Evolutionary conservation across 2,113 vertebrate species (phyloP).

Genomic region (Phoenicopterus ruber): DNA sequence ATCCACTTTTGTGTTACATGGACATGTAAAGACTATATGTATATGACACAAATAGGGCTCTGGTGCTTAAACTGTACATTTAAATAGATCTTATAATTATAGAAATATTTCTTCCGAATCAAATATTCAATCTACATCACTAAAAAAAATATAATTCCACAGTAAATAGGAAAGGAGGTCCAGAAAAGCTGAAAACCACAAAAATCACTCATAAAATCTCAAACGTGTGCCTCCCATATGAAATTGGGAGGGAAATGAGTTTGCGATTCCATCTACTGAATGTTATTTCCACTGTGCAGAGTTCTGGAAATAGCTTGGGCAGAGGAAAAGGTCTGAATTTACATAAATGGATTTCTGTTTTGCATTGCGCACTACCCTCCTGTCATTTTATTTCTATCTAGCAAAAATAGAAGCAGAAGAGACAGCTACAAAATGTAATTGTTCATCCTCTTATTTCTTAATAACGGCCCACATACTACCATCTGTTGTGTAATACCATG

Average conservation of each 20-base stretch:
- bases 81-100: not conserved
- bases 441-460: conserved; percentile 21
- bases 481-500: not conserved
- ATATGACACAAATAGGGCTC: not conserved
- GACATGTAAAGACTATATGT: not conserved
- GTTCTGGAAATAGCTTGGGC: conserved; percentile 21
- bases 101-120: not conserved
- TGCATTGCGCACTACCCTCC: not conserved
- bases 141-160: not conserved
- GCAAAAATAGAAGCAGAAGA: not conserved
- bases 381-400: not conserved
- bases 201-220: not conserved
- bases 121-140: not conserved
- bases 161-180: not conserved
- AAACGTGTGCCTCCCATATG: not conserved
- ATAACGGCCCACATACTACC: not conserved
- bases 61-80: not conserved
- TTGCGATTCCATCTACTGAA: not conserved
- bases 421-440: not conserved
- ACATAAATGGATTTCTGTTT: conserved; percentile 33
- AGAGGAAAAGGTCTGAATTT: conserved; percentile 52
- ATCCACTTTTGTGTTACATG: not conserved
- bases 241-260: not conserved
- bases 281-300: not conserved
- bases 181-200: not conserved